Percentiles rank a stretch among this genome's conserved stretches.
These are phyloP conservation scores for Ambastaia sidthimunki DNA, from an alignment of 2,797 vertebrate genomes.

Conservation along the genomic window DNA sequence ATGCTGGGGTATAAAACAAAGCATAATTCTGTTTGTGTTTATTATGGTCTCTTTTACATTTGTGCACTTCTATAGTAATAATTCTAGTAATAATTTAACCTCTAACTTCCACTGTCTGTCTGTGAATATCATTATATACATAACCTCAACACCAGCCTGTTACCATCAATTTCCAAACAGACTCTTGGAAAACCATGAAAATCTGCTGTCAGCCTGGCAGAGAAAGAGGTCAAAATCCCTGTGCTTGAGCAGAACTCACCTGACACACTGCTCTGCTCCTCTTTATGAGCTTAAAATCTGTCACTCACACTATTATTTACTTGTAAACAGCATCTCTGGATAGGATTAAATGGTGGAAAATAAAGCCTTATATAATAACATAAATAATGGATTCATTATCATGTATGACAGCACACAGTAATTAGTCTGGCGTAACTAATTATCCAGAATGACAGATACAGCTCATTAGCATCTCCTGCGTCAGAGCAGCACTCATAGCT, in stretches of 20 bases:
- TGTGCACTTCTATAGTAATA: neutral
- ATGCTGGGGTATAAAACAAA: neutral
- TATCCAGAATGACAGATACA: constrained; percentile 69
- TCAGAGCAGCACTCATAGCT: constrained; percentile 54
- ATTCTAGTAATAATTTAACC: neutral
- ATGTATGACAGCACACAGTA: constrained; percentile 61
- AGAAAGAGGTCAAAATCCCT: neutral
- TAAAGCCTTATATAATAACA: constrained; percentile 58
- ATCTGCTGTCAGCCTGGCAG: constrained; percentile 7
- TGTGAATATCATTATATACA: constrained; percentile 14
- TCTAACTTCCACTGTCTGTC: neutral
- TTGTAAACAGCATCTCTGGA: constrained; percentile 39
- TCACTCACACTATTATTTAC: neutral
- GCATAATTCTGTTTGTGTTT: neutral
- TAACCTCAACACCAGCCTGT: neutral
- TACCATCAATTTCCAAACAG: neutral
- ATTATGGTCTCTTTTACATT: neutral
- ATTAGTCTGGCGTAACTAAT: constrained; percentile 70
- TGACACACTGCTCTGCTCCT: neutral
- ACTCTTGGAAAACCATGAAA: neutral
- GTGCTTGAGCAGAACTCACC: neutral
- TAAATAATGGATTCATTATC: constrained; percentile 75
- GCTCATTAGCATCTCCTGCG: constrained; percentile 63
- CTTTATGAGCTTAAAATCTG: constrained; percentile 1
- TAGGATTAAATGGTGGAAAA: constrained; percentile 61